Percentiles rank a stretch among this genome's conserved stretches.
Evolutionary conservation across 2,113 vertebrate genomes (phyloP).

Genomic region (Clarias magur): DNA sequence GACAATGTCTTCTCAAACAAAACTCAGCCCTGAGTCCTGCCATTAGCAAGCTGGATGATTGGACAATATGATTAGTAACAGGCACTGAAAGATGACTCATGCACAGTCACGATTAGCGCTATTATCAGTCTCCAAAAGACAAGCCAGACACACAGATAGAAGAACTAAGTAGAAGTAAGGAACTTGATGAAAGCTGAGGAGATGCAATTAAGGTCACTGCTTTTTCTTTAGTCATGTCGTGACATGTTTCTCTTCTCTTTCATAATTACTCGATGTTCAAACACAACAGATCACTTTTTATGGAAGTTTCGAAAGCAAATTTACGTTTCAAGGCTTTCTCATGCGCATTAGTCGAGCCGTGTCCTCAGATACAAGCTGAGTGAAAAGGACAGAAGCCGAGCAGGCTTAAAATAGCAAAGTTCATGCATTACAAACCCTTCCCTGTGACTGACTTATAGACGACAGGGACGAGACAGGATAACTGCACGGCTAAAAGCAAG

Average conservation of each 20-base stretch:
- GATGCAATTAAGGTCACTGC: neutral
- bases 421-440: conserved; percentile 32
- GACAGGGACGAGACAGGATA: conserved; percentile 15
- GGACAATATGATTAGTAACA: neutral
- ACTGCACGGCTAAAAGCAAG: conserved; percentile 21
- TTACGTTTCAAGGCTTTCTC: neutral
- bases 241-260: neutral
- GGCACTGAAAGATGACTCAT: conserved; percentile 31
- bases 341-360: neutral
- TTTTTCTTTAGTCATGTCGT: neutral
- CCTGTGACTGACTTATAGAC: conserved; percentile 8
- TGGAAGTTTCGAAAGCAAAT: neutral
- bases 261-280: neutral
- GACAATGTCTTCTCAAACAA: neutral
- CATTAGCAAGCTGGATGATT: neutral
- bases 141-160: conserved; percentile 12
- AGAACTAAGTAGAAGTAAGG: neutral
- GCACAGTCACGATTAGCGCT: conserved; percentile 2
- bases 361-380: conserved; percentile 8
- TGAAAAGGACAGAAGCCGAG: conserved; percentile 18
- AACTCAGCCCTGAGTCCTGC: neutral
- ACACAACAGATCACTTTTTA: neutral
- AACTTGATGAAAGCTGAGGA: neutral
- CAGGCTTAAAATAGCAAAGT: conserved; percentile 39
- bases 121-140: conserved; percentile 39